Base-by-base conservation (phyloP, 2,113 vertebrate genomes). In the Thalassoma bifasciatum region DNA sequence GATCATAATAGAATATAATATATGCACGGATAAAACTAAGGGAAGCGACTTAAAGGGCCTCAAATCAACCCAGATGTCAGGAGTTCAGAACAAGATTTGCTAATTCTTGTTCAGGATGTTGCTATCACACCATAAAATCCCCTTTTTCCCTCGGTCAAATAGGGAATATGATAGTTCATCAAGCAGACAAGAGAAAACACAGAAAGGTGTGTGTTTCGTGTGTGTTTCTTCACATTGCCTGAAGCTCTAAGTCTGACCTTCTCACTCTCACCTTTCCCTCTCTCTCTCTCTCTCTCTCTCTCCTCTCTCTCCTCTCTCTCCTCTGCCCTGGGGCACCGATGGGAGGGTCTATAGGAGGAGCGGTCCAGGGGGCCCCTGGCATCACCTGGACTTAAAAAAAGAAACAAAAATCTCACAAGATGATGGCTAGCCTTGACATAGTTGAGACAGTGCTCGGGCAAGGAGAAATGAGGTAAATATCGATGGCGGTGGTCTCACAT, bases 401-500 rank as follows among this genome's bases (percentile, higher is more conserved):
- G 65, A 75, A 80, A 76, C 65, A 75, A 76, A 72, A 77, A 58
- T 44, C 61, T 47, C 38, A 77, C 59, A 85, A 73, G 59, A 82
- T 83, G 85, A 83, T 71, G 64, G 51, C 72, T 81, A 52, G 85
- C 82, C 82, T 67, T 84, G 82, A 89, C 85, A 46, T 85, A 61
- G 81, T 88, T 84, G 82, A 88, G 91, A 91, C 89, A 89, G 73
- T 83, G 57, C 50, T 81, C 30, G 61, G 64, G 81, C 52, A 44
- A 87, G 85, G 85, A 92, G 89, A 85, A 90, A 90, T 83, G 72
- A 90, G 84, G 83, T 89, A 86, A 91, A 91, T 89, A 88, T 89
- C 88, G 87, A 81, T 86, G 89, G 89, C 69, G 90, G 92, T 90
- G 92, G 92, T 93, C 93, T 92, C 91, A 79, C 82, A 92, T 80